Evolutionary conservation across 2,888 invertebrate genomes (phyloP).

Genomic region (Ophion ventricosus): DNA sequence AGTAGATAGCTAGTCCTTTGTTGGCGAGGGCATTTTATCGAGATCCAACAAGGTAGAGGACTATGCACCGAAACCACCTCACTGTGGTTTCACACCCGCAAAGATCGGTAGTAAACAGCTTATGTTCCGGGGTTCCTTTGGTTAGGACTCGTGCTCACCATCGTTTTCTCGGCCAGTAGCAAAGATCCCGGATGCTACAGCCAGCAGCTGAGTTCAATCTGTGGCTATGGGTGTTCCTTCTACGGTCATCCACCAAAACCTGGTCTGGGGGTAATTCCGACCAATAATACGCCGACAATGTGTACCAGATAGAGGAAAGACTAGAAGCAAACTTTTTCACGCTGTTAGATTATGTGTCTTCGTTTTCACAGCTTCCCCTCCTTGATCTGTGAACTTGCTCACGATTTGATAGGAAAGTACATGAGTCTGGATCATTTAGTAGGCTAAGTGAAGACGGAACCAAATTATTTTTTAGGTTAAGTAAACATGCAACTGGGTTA

Average conservation of each 20-base stretch:
- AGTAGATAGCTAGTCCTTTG: conserved; percentile 46
- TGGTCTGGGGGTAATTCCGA: conserved; percentile 13
- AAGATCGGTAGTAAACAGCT: conserved; percentile 76
- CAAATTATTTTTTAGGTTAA: too few species aligned
- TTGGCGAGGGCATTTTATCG: conserved; percentile 35
- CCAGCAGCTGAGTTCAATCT: conserved; percentile 41
- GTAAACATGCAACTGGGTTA: too few species aligned
- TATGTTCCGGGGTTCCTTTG: conserved; percentile 73
- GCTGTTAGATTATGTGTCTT: neutral
- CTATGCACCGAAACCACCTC: conserved; percentile 83
- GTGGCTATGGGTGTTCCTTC: conserved; percentile 50
- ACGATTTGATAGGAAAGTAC: too few species aligned
- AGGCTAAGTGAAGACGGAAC: too few species aligned
- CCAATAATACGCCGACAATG: conserved; percentile 1
- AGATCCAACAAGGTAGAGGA: conserved; percentile 68
- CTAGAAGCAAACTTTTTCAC: neutral
- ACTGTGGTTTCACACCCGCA: conserved; percentile 83
- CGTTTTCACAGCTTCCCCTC: too few species aligned
- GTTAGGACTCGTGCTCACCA: conserved; percentile 73
- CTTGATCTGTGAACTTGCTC: too few species aligned
- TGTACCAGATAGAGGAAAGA: neutral
- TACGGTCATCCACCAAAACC: conserved; percentile 43
- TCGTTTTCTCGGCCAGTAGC: conserved; percentile 58
- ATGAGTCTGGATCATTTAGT: too few species aligned
- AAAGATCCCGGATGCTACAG: conserved; percentile 51